Conservation (phyloP, 2,888 invertebrate species). For the Phengaris alcon region DNA sequence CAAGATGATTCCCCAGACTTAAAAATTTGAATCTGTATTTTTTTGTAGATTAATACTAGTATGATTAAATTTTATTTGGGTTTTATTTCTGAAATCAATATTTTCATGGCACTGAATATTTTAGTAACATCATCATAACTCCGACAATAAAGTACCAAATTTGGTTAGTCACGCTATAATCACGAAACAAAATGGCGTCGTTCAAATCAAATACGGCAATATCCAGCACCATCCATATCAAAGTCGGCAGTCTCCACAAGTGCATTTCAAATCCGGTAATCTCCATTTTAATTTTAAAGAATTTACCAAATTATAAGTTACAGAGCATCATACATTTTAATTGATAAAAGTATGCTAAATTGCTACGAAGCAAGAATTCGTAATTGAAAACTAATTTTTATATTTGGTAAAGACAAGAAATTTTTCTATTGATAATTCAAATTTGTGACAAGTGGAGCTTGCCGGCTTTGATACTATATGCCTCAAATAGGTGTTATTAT, state of each 20-base stretch:
- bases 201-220: constrained; percentile 28
- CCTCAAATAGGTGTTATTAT: no score
- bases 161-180: constrained; percentile 23
- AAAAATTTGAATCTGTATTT: constrained; percentile 10
- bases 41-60: constrained; percentile 17
- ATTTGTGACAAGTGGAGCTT: constrained; percentile 24
- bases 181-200: constrained; percentile 23
- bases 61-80: constrained; percentile 19
- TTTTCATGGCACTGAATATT: constrained; percentile 23
- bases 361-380: constrained; percentile 15
- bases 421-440: constrained; percentile 25
- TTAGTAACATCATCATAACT: constrained; percentile 11
- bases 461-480: constrained; percentile 24
- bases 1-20: constrained; percentile 27
- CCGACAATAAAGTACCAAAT: constrained; percentile 18
- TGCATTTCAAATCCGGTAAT: constrained; percentile 28
- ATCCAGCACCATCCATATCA: constrained; percentile 23
- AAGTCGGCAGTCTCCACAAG: constrained; percentile 21
- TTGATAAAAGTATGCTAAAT: constrained; percentile 19
- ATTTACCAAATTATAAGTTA: constrained; percentile 22
- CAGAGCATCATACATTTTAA: constrained; percentile 14
- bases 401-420: constrained; percentile 15
- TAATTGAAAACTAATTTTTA: constrained; percentile 24
- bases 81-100: constrained; percentile 27
- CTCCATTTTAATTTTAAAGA: constrained; percentile 21